Percentiles rank a stretch among this genome's conserved stretches.
phyloP scores from a whole-genome alignment of 2,888 invertebrate genomes.

The Epiblema foenella region DNA sequence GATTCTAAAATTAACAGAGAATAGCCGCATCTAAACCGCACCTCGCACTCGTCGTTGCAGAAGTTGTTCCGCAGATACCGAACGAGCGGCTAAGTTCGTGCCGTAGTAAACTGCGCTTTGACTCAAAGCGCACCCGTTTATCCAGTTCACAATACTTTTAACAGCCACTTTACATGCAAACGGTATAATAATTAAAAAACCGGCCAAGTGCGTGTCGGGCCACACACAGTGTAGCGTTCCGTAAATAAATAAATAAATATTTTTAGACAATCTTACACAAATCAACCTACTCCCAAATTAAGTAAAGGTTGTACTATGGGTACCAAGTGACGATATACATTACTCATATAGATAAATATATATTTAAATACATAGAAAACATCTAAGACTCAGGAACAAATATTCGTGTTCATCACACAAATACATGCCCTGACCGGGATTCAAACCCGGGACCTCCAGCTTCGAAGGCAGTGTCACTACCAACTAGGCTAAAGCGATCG shows the following conservation, averaged over 20 bases:
- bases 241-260: too few species aligned
- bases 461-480: not conserved
- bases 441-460: not conserved
- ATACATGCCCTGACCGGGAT: not conserved
- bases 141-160: not conserved
- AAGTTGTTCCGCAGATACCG: not conserved
- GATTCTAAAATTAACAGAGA: too few species aligned
- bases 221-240: too few species aligned
- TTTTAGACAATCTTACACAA: too few species aligned
- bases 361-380: too few species aligned
- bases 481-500: not conserved
- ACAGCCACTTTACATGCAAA: constrained; percentile 1
- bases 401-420: too few species aligned
- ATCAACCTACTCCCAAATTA: too few species aligned
- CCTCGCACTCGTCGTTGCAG: not conserved
- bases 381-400: too few species aligned
- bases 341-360: too few species aligned
- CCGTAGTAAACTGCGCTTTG: constrained; percentile 1
- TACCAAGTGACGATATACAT: too few species aligned
- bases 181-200: not conserved
- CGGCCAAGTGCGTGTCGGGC: too few species aligned
- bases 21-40: not conserved
- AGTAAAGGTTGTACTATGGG: too few species aligned
- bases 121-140: constrained; percentile 12
- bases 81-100: not conserved